Conservation (phyloP, 2,888 invertebrate species). For the Hipparchia semele region DNA sequence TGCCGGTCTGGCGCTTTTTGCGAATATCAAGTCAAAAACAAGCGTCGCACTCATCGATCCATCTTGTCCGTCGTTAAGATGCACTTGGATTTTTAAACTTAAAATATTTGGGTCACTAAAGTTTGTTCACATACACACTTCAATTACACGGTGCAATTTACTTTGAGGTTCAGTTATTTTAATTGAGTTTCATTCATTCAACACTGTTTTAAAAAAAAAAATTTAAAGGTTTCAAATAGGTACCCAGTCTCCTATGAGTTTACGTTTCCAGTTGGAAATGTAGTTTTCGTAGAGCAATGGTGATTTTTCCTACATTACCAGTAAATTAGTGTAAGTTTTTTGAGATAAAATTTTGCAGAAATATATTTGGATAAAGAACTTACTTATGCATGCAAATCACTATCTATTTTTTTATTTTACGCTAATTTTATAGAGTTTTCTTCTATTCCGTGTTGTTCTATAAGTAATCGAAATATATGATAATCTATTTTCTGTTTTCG, state of each 20-base stretch:
- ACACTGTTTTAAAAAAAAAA: too few species aligned
- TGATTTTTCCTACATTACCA: too few species aligned
- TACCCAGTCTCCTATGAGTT: too few species aligned
- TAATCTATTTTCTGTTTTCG: background rate
- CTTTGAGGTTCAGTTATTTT: too few species aligned
- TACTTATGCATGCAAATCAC: background rate
- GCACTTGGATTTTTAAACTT: conserved; percentile 24
- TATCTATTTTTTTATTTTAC: background rate
- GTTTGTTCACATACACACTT: background rate
- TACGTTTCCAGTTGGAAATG: too few species aligned
- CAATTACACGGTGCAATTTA: too few species aligned
- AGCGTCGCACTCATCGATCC: conserved; percentile 37
- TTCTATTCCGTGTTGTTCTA: background rate
- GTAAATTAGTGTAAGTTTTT: too few species aligned
- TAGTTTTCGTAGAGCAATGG: too few species aligned
- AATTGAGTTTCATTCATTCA: too few species aligned
- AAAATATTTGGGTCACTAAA: background rate
- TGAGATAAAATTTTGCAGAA: too few species aligned
- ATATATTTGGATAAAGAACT: background rate
- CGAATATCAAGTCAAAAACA: conserved; percentile 42
- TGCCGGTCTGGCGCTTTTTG: conserved; percentile 47
- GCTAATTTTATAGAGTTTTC: background rate
- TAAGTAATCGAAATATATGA: too few species aligned
- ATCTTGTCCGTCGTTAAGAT: conserved; percentile 35
- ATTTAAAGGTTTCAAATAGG: too few species aligned